These are phyloP conservation scores for Plagiodera versicolora DNA, from an alignment of 2,888 invertebrate species.

Conservation along the genomic window DNA sequence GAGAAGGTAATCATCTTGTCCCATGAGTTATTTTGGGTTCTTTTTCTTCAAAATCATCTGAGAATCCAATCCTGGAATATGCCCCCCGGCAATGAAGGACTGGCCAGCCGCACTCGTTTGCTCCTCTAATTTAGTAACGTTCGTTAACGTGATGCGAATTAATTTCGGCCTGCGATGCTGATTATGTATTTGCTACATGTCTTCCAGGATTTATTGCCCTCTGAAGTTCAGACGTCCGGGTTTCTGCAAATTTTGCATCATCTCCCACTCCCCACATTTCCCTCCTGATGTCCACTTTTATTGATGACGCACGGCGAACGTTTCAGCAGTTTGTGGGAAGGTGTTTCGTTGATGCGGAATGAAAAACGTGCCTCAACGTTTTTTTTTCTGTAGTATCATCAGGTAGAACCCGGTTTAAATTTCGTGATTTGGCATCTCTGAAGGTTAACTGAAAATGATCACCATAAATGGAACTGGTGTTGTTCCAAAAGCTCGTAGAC, in stretches of 20 bases:
- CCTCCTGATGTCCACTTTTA: background rate
- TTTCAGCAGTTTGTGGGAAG: no score
- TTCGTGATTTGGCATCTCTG: no score
- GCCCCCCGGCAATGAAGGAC: slow-evolving; percentile 41
- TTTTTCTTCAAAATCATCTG: no score
- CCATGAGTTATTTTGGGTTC: no score
- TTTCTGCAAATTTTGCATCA: slow-evolving; percentile 24
- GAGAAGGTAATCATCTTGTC: no score
- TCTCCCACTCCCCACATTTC: background rate
- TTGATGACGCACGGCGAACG: background rate
- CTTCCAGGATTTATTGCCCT: slow-evolving; percentile 49
- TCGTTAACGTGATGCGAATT: slow-evolving; percentile 56
- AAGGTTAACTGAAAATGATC: no score
- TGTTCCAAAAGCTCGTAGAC: no score
- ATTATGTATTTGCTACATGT: slow-evolving; percentile 55
- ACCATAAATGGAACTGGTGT: no score
- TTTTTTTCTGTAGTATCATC: no score
- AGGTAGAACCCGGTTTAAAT: no score
- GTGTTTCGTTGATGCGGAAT: no score
- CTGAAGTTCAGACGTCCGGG: slow-evolving; percentile 35
- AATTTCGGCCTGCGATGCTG: slow-evolving; percentile 50
- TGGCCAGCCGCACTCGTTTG: slow-evolving; percentile 32
- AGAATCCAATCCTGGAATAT: background rate
- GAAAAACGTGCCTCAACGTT: no score
- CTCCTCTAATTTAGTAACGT: slow-evolving; percentile 53